Evolutionary conservation across 2,888 invertebrate genomes (phyloP), one percentile per base, ranked within the genome.

Genomic region (Torymus tubicola): DNA sequence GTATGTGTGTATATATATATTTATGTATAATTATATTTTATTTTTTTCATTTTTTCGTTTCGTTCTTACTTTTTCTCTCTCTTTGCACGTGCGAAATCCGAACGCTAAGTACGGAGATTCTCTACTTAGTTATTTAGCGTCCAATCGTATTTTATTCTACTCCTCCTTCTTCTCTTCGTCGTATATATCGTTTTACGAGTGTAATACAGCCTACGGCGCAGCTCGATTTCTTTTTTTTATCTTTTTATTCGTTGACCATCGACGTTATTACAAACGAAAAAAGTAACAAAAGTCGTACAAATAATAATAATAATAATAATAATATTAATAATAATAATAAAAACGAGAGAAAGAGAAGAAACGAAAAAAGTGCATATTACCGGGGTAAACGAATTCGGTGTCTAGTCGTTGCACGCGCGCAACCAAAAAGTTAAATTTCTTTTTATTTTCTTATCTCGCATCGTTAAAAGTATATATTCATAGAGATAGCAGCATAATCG

Each of bases 41-140:
- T 21, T 58, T 11, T 13, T 24, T 76, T 52, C 64, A 31, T 42
- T 68, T 63, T 61, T 4, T 57, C 63, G 21, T 58, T 14, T 53
- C 13, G 50, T 71, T 75, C 58, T 80, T 18, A 31, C 58, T 60
- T 52, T 77, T n/a, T 60, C 68, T 42, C 16, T 21, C 18, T 42
- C 16, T 21, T 14, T 64, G 14, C 42, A 67, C 64, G 58, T 84
- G 81, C 87, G 76, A 18, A 72, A 61, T 71, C 87, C 88, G 87
- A 85, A 88, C 86, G 86, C 86, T 87, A 87, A 88, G 87, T 87
- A 88, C 88, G 87, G 87, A 88, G 85, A 86, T 85, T 82, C 84
- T 82, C 75, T 82, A 55, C 21, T 53, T 55, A 55, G 42, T 53
- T 55, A 68, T 64, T 73, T 65, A 42, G 53, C 42, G 58, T 31